A percentile compares a stretch with the other conserved stretches of the same genome.
These are phyloP conservation scores for Resseliella maxima DNA, from an alignment of 2,888 invertebrate genomes.

Conservation along the genomic window DNA sequence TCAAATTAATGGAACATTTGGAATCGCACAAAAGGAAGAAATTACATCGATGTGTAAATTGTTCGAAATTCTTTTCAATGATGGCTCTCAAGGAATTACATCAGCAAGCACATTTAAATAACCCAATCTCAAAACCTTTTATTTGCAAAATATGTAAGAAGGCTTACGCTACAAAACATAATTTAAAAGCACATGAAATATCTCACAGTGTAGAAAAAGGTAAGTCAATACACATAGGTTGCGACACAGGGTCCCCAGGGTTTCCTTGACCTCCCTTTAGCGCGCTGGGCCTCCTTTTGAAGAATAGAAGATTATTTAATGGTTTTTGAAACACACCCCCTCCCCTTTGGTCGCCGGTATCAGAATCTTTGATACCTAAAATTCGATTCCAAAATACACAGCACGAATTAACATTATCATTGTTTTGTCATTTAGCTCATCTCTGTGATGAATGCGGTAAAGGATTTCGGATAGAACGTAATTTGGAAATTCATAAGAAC, in stretches of 20 bases:
- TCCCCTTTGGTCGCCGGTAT: too few relatives aligned
- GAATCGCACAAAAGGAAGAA: background rate
- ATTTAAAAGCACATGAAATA: background rate
- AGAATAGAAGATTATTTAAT: too few relatives aligned
- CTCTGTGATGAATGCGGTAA: constrained; percentile 15
- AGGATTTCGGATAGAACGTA: background rate
- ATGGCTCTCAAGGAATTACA: background rate
- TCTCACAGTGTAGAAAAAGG: background rate
- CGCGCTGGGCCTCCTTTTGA: too few relatives aligned
- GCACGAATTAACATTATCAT: background rate
- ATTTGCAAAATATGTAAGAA: background rate
- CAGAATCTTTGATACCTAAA: too few relatives aligned
- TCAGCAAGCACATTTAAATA: background rate
- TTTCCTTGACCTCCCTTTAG: too few relatives aligned
- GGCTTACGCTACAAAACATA: background rate
- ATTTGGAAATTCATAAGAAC: background rate
- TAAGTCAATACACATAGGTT: too few relatives aligned
- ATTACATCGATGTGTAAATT: background rate
- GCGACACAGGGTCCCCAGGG: too few relatives aligned
- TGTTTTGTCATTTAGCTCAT: background rate
- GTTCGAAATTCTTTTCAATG: background rate
- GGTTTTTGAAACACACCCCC: too few relatives aligned
- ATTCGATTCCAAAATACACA: background rate
- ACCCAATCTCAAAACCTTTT: background rate
- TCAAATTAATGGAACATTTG: background rate